Base-by-base conservation (phyloP, 2,113 vertebrate genomes). In the Trematomus loennbergii region DNA sequence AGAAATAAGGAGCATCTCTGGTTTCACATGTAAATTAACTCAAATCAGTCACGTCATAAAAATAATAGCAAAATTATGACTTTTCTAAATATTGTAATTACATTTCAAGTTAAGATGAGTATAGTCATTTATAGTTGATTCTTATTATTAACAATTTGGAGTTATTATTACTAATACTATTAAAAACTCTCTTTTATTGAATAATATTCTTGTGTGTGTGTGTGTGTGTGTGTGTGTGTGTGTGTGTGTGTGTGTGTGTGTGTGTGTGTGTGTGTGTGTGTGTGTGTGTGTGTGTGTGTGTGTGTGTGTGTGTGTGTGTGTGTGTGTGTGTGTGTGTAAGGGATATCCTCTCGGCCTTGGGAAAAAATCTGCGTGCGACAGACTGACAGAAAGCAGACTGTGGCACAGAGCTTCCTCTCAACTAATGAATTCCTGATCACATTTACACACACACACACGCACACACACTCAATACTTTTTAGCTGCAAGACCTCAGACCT, bases 321-420 rank as follows among this genome's bases (percentile, higher is more conserved):
- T 36, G 36, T 36, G 36, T 40, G 36, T 40, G 65, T 59, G 73
- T 79, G 78, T 66, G 79, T 81, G 73, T 79, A 82, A 86, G 89
- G 88, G 90, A 92, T 91, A 88, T 92, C 88, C 92, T 93, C 81
- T 85, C 77, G 87, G 89, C 91, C 92, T 93, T 93, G 88, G 78
- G 81, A 87, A 87, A 82, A 90, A 92, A 73, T 89, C 70, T 75
- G 74, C 18, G 52, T 82, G 67, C 72, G 76, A 86, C 83, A 91
- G 83, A 29, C 83, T 92, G 90, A 93, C 87, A 91, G 73, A 92
- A 93, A 92, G 69, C 92, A 93, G 92, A 90, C 91, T 86, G 78
- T 50, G 45, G 82, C 70, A 85, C 79, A 87, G 84, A 90, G 90
- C 91, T 90, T 91, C 84, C 88, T 92, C 87, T 87, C 70, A 72